Evolutionary conservation across 1,140 invertebrate species (phyloP).

Genomic region (Schlechtendalia chinensis): DNA sequence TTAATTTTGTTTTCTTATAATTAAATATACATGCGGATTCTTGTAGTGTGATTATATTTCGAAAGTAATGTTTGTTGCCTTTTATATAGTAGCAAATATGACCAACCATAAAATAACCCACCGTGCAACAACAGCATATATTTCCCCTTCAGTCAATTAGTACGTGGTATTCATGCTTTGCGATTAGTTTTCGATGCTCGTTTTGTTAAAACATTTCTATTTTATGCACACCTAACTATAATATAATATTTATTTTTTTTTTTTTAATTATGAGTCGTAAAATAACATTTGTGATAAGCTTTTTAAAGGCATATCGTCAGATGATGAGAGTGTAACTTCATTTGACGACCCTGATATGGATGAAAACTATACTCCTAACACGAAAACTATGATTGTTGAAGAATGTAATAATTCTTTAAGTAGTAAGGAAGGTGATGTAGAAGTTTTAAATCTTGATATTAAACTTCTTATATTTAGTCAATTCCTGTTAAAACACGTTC

Average conservation of each 20-base stretch:
- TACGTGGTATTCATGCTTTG: not conserved
- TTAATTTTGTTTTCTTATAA: not conserved
- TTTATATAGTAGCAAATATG: not conserved
- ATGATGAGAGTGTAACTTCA: not conserved
- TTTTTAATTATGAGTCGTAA: not conserved
- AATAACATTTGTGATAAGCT: not conserved
- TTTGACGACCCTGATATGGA: not conserved
- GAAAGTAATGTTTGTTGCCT: not conserved
- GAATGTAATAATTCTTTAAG: not conserved
- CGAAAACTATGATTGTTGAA: not conserved
- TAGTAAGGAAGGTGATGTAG: not conserved
- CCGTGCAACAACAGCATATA: not conserved
- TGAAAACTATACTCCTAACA: not conserved
- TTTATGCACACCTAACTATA: not conserved
- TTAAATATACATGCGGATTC: not conserved
- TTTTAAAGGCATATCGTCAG: not conserved
- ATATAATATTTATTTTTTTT: not conserved
- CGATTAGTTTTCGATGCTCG: not conserved
- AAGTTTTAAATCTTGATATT: not conserved
- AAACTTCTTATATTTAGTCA: not conserved
- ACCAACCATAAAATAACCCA: conserved; percentile 23
- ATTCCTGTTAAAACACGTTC: not conserved
- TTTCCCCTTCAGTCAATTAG: not conserved
- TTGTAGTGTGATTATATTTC: not conserved
- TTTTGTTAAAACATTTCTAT: not conserved